A percentile compares a stretch with the other conserved stretches of the same genome.
phyloP scores from a whole-genome alignment of 2,113 vertebrate species.

The Xiphophorus maculatus region DNA sequence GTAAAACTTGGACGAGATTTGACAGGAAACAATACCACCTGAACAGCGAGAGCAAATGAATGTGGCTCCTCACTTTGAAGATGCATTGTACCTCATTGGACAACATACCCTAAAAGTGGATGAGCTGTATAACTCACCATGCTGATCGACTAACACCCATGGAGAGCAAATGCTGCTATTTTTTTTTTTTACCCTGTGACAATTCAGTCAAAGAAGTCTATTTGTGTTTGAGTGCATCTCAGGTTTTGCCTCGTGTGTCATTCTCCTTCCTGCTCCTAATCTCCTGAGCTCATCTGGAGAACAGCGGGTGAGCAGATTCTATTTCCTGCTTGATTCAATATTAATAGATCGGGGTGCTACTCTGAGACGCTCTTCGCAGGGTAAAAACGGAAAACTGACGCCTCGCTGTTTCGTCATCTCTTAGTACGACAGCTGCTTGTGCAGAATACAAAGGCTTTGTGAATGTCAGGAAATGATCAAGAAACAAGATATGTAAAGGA shows the following conservation, averaged over 20 bases:
- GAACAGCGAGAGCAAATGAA: too few species aligned
- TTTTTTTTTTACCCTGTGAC: not conserved
- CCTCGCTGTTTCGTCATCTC: constrained; percentile 9
- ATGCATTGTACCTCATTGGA: too few species aligned
- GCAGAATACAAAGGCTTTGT: constrained; percentile 10
- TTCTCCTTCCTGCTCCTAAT: constrained; percentile 42
- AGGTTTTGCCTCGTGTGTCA: not conserved
- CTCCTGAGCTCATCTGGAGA: constrained; percentile 53
- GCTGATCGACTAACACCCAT: not conserved
- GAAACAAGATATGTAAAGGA: not conserved
- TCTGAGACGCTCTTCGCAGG: constrained; percentile 26
- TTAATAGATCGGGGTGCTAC: constrained; percentile 63
- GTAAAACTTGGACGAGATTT: too few species aligned
- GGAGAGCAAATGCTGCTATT: not conserved
- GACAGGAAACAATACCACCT: too few species aligned
- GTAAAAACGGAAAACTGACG: constrained; percentile 1
- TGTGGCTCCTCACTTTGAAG: too few species aligned
- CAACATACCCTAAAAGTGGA: not conserved
- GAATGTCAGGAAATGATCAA: constrained; percentile 30
- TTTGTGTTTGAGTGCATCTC: not conserved
- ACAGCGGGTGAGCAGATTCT: constrained; percentile 52
- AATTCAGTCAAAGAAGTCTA: not conserved
- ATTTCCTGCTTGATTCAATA: constrained; percentile 74
- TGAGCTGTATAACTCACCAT: not conserved
- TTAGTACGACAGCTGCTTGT: constrained; percentile 19